Evolutionary conservation across 1,140 invertebrate genomes (phyloP).

Genomic region (Achroia grisella): DNA sequence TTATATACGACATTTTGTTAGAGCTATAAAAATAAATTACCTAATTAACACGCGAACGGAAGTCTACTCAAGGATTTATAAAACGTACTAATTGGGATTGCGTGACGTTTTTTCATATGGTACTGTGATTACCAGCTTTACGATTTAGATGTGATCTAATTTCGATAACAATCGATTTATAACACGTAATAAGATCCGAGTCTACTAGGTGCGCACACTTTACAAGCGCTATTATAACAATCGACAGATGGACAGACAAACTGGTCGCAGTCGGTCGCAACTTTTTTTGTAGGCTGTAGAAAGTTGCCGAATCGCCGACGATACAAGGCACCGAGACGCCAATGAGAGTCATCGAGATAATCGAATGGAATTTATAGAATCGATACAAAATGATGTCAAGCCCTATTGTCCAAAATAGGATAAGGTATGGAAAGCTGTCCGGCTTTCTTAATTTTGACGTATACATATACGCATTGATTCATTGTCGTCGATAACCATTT

Average conservation of each 20-base stretch:
- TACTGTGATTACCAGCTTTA: not conserved
- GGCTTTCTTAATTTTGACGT: not conserved
- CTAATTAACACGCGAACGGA: too few relatives aligned
- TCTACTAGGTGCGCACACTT: constrained; percentile 1
- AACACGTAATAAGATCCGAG: constrained; percentile 6
- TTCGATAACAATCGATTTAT: constrained; percentile 3
- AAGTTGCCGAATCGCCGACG: constrained; percentile 22
- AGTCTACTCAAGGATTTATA: too few relatives aligned
- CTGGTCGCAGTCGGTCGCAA: constrained; percentile 20
- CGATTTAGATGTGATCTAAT: constrained; percentile 1
- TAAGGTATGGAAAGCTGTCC: constrained; percentile 13
- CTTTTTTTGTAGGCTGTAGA: constrained; percentile 34
- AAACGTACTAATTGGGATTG: not conserved
- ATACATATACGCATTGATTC: too few relatives aligned
- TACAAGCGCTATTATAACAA: constrained; percentile 19
- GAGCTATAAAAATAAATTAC: too few relatives aligned
- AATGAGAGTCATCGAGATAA: constrained; percentile 7
- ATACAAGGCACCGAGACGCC: constrained; percentile 13
- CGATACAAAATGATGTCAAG: constrained; percentile 16
- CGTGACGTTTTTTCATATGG: not conserved
- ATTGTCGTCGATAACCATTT: too few relatives aligned
- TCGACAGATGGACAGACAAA: constrained; percentile 21
- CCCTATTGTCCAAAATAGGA: constrained; percentile 18
- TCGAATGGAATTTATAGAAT: constrained; percentile 21
- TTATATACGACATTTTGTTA: too few relatives aligned